These are phyloP conservation scores for Ginglymostoma cirratum DNA, from an alignment of 2,113 vertebrate genomes.

Conservation along the genomic window DNA sequence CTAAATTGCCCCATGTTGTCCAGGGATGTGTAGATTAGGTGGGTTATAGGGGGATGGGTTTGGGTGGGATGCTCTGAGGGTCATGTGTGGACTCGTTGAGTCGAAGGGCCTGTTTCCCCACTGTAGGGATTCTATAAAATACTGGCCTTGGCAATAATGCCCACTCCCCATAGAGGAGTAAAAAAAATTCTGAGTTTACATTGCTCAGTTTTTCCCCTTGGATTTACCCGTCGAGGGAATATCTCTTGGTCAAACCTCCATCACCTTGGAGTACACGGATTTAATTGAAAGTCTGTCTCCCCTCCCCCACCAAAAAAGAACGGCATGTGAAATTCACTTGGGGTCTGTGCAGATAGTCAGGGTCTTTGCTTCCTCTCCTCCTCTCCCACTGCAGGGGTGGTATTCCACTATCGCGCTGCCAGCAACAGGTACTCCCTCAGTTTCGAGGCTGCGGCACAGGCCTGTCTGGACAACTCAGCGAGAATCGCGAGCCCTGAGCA, in stretches of 20 bases:
- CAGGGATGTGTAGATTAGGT: too few relatives aligned
- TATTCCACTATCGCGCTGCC: constrained; percentile 89
- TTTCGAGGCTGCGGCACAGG: constrained; percentile 68
- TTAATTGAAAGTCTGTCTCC: too few relatives aligned
- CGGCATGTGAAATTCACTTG: background rate
- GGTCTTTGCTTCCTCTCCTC: background rate
- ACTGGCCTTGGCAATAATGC: too few relatives aligned
- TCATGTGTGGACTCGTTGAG: too few relatives aligned
- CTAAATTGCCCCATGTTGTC: too few relatives aligned
- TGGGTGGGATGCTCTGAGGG: too few relatives aligned
- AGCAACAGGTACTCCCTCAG: constrained; percentile 75
- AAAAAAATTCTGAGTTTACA: background rate
- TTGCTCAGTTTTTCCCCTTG: background rate
- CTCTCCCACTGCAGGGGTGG: constrained; percentile 61
- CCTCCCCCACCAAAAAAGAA: background rate
- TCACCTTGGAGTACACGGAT: background rate
- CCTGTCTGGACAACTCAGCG: constrained; percentile 76
- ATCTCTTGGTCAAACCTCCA: background rate
- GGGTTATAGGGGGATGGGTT: too few relatives aligned
- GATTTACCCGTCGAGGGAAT: background rate
- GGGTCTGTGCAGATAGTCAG: background rate
- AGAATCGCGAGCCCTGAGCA: constrained; percentile 71
- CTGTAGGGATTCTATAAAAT: too few relatives aligned
- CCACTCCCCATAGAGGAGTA: too few relatives aligned
- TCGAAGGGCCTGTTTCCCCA: too few relatives aligned